Evolutionary conservation across 2,113 vertebrate genomes (phyloP), one percentile per base, ranked within the genome.

Genomic region (Rhinolophus ferrumequinum): DNA sequence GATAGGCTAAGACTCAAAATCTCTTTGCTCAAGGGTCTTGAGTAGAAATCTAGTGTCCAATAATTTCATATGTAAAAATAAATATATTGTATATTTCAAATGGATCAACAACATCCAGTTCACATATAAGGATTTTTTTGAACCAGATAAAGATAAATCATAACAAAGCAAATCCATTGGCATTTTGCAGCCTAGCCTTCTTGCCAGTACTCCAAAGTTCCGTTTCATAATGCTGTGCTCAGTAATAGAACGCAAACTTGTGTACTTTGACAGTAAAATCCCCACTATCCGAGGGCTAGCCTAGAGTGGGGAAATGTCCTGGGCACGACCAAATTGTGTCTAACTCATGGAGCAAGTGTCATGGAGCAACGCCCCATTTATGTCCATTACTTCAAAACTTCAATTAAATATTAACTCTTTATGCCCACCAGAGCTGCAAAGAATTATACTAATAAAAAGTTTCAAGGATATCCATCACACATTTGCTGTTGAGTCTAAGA

Each of bases 41-140:
- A 93, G 19, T 67, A 90, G 44, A 88, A 93, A 92, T 91, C 81
- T 47, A 80, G 66, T n/a, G 7, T 41, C 5, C n/a, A 91, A 73
- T 80, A 56, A 93, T 56, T 73, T 95, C 21, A 44, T 64, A 44
- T 56, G 1, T 52, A n/a, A 83, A 64, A 96, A 58, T 76, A 87
- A 75, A 88, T 64, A 75, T 15, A 4, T 38, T 69, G 54, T 58
- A 72, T 19, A 83, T 66, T 94, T 79, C 77, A 94, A 97, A 60
- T 76, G 10, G 85, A 76, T 82, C 94, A 73, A 16, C 16, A 93
- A 90, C 88, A 77, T 9, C 28, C n/a, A 77, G 8, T 83, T 81
- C 50, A 58, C 4, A 10, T 76, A 41, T 3, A 67, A 11, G 18
- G 81, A 47, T 54, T 47, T 82, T 35, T 35, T 44, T 91, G 41